A percentile compares a stretch with the other conserved stretches of the same genome.
phyloP scores from a whole-genome alignment of 2,797 vertebrate genomes.

The Hafferia zeledoni region DNA sequence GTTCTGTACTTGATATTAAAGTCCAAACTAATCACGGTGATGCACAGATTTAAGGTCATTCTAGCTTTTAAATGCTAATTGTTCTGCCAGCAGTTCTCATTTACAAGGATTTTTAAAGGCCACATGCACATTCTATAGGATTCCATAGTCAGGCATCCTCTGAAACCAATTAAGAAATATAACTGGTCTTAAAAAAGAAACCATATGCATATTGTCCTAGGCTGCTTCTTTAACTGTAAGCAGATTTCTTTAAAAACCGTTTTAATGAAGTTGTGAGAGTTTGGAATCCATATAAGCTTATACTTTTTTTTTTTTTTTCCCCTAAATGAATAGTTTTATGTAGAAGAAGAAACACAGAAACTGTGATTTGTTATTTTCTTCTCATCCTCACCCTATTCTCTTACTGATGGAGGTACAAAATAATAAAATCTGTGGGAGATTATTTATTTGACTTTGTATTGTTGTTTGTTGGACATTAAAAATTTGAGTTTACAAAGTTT shows the following conservation, averaged over 20 bases:
- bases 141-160: slow-evolving; percentile 71
- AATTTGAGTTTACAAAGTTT: background rate
- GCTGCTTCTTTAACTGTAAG: background rate
- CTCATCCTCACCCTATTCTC: background rate
- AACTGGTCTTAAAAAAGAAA: slow-evolving; percentile 19
- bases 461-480: background rate
- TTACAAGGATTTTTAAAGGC: slow-evolving; percentile 85
- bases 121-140: slow-evolving; percentile 78
- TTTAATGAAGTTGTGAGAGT: background rate
- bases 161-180: slow-evolving; percentile 68
- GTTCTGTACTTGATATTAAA: slow-evolving; percentile 74
- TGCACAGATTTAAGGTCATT: slow-evolving; percentile 89
- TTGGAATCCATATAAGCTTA: background rate
- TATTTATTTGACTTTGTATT: background rate
- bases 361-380: background rate
- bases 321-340: background rate
- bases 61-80: slow-evolving; percentile 91
- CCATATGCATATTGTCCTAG: slow-evolving; percentile 3
- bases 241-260: background rate
- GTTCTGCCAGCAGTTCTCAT: slow-evolving; percentile 89
- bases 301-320: background rate
- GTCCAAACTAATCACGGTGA: slow-evolving; percentile 86
- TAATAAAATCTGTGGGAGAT: background rate
- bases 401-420: background rate
- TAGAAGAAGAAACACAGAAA: background rate